Percentiles rank a stretch among this genome's conserved stretches.
Evolutionary conservation across 30 jellyfish, hydroid and myxozoan genomes (phyloP).

Genomic region (Pelagia noctiluca): DNA sequence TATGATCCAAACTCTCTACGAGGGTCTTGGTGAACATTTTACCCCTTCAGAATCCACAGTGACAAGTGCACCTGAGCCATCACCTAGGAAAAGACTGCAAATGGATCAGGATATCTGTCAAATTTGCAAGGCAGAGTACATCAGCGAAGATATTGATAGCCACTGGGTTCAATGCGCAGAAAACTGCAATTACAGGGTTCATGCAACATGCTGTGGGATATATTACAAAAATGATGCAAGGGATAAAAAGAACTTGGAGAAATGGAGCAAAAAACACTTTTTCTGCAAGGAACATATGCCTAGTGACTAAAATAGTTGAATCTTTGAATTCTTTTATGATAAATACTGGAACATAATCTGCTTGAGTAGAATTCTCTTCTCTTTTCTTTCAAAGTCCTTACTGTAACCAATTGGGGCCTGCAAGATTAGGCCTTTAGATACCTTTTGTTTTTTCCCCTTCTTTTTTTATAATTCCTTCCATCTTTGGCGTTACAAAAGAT

Average conservation of each 20-base stretch:
- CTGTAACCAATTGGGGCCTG: too few species aligned
- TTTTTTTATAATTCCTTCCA: too few species aligned
- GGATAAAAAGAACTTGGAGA: neutral
- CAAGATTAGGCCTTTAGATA: too few species aligned
- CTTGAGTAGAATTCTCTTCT: too few species aligned
- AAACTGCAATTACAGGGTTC: conserved; percentile 5
- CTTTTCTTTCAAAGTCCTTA: too few species aligned
- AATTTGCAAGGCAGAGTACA: conserved; percentile 14
- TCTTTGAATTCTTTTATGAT: too few species aligned
- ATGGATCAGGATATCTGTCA: neutral
- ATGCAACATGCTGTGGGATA: conserved; percentile 9
- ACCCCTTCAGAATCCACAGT: neutral
- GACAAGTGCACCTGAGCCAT: conserved; percentile 7
- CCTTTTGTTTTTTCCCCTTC: too few species aligned
- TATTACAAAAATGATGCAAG: neutral
- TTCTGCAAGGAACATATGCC: conserved; percentile 7
- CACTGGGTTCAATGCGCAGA: conserved; percentile 19
- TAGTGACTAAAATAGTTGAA: neutral
- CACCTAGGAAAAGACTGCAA: neutral
- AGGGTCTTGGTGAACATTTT: neutral
- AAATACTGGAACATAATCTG: too few species aligned
- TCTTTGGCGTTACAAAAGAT: too few species aligned
- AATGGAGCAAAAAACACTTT: conserved; percentile 10
- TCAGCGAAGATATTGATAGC: neutral
- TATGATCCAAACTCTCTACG: neutral